Evolutionary conservation across 2,888 invertebrate genomes (phyloP), one percentile per base, ranked within the genome.

Genomic region (Pristionchus maxplancki): DNA sequence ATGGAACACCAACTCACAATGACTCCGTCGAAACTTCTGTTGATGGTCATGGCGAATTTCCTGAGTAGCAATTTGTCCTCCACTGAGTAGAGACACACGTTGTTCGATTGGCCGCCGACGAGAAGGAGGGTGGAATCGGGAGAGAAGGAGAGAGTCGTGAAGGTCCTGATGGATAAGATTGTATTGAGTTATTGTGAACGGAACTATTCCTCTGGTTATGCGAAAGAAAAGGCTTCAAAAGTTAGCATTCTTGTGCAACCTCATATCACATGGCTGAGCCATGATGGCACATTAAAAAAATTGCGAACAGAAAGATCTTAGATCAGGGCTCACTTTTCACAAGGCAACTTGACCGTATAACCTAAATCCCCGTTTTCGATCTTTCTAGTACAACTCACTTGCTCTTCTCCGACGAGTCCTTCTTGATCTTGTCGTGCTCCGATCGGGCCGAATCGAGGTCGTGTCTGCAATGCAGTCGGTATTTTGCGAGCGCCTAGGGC

Each of bases 21-120:
- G 90, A 98, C 97, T 40, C 97, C 98, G 95, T 99, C 98, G 89
- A 99, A 96, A 0, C 98, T 98, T 90, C 97, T 96, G 95, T 99
- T 99, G 95, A 97, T 97, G 0, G 99, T 98, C 90, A 99, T 97
- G 94, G 97, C 97, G 95, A 98, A 98, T 95, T 97, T 98, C 95
- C 97, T 97, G 67, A 99, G 95, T 6, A 99, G 96, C 44, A 99
- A 96, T 5, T 96, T 96, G 94, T 98, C 97, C 48, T 96, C 95
- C 0, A 97, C 96, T 94, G 97, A 97, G 95, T 99, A 99, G 90
- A 99, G 97, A 93, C 99, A 99, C 81, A 99, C 97, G 95, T 97
- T 97, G 95, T 98, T 97, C 0, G 98, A 98, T 94, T 97, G 97
- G 0, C 99, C 99, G 11, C 97, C 99, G 31, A 98, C 98, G 58